These are phyloP conservation scores for Oopsacas minuta DNA, from an alignment of 37 sponge, comb jelly and placozoan species.

Conservation along the genomic window DNA sequence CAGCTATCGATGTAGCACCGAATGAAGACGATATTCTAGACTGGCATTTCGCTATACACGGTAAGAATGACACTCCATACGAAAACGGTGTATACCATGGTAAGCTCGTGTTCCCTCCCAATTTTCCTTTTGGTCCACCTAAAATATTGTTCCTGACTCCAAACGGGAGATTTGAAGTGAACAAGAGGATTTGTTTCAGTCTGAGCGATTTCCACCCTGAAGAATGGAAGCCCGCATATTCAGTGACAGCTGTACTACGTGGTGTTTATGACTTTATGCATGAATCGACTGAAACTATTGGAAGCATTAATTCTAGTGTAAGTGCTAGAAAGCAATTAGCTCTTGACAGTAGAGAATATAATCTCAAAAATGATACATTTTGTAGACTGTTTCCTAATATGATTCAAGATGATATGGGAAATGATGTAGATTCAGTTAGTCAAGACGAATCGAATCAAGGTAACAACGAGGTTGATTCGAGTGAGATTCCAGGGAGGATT, in stretches of 20 bases:
- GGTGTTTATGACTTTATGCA: not conserved
- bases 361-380: too few relatives aligned
- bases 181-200: not conserved
- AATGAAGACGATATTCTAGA: not conserved
- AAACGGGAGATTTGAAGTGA: not conserved
- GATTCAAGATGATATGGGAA: too few relatives aligned
- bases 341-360: too few relatives aligned
- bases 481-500: too few relatives aligned
- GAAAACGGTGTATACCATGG: not conserved
- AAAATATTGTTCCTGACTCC: not conserved
- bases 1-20: not conserved
- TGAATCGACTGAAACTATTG: not conserved
- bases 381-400: too few relatives aligned
- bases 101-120: not conserved
- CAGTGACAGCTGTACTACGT: not conserved
- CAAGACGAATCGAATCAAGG: too few relatives aligned
- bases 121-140: not conserved
- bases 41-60: not conserved
- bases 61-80: not conserved
- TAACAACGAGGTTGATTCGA: too few relatives aligned
- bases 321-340: too few relatives aligned
- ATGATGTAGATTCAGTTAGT: too few relatives aligned
- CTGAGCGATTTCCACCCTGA: constrained; percentile 4
- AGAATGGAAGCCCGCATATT: not conserved
- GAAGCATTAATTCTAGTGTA: too few relatives aligned